A percentile compares a stretch with the other conserved stretches of the same genome.
phyloP scores from a whole-genome alignment of 2,888 invertebrate species.

The Dolichomitus sp. region DNA sequence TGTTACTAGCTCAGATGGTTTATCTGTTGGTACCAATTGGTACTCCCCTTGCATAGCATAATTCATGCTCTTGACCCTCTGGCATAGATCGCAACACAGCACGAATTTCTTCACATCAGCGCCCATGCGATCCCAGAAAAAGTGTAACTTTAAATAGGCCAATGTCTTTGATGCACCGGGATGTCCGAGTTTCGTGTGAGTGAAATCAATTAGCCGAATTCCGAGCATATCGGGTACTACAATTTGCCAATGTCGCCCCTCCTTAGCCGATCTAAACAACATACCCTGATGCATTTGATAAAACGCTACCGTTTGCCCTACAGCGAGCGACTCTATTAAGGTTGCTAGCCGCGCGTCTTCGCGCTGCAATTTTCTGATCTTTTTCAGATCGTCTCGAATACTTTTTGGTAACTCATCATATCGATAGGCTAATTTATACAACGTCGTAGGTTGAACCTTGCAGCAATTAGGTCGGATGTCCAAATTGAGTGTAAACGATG shows the following conservation, averaged over 20 bases:
- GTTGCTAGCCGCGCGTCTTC: neutral
- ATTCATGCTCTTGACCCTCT: conserved; percentile 30
- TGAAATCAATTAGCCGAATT: neutral
- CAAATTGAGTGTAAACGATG: neutral
- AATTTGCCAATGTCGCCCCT: neutral
- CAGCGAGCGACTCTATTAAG: too few species aligned
- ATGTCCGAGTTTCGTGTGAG: conserved; percentile 27
- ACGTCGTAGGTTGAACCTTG: neutral
- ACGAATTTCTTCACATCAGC: conserved; percentile 27
- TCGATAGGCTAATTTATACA: neutral
- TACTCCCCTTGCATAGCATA: conserved; percentile 39
- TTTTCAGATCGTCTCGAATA: neutral
- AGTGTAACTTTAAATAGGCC: conserved; percentile 23
- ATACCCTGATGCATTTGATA: neutral
- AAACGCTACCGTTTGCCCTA: too few species aligned
- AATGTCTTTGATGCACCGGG: conserved; percentile 36
- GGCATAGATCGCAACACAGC: conserved; percentile 45
- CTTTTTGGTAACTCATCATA: neutral
- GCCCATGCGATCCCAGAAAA: conserved; percentile 28
- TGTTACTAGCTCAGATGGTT: conserved; percentile 35
- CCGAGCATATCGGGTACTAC: neutral
- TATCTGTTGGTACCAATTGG: conserved; percentile 10
- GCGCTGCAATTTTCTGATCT: neutral
- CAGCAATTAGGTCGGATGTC: neutral
- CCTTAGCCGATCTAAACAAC: neutral